Conservation (phyloP, 1,140 invertebrate genomes). For the Dryas iulia region DNA sequence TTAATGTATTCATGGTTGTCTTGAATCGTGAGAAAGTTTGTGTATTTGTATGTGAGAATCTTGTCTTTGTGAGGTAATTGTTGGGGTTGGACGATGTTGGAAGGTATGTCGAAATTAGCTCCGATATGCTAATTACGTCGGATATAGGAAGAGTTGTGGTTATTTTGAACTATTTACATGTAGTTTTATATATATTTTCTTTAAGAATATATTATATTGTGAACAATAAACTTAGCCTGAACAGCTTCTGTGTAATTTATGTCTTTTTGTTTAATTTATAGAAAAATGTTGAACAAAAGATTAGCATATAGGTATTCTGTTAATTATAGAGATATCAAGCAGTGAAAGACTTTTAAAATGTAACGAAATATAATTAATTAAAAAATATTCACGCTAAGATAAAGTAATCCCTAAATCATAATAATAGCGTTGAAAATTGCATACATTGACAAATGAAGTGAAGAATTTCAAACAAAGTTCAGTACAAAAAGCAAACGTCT, state of each 20-base stretch:
- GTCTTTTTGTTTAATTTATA: not conserved
- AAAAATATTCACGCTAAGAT: not conserved
- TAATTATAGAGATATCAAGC: not conserved
- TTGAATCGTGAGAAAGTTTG: constrained; percentile 58
- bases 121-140: constrained; percentile 61
- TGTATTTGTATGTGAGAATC: constrained; percentile 63
- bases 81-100: constrained; percentile 64
- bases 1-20: constrained; percentile 72
- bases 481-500: constrained; percentile 54
- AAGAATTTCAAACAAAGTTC: constrained; percentile 37
- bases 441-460: constrained; percentile 5
- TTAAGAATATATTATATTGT: not conserved
- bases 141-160: not conserved
- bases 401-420: constrained; percentile 31
- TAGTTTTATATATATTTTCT: not conserved
- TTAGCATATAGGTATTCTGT: not conserved
- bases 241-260: not conserved
- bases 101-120: constrained; percentile 73
- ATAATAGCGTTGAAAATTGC: constrained; percentile 28
- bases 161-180: too few relatives aligned
- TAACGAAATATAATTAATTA: constrained; percentile 15
- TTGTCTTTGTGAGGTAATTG: constrained; percentile 66
- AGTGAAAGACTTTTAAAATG: constrained; percentile 6
- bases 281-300: not conserved
- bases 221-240: not conserved